Evolutionary conservation across 2,888 invertebrate genomes (phyloP).

Genomic region (Eudasyphora cyanicolor): DNA sequence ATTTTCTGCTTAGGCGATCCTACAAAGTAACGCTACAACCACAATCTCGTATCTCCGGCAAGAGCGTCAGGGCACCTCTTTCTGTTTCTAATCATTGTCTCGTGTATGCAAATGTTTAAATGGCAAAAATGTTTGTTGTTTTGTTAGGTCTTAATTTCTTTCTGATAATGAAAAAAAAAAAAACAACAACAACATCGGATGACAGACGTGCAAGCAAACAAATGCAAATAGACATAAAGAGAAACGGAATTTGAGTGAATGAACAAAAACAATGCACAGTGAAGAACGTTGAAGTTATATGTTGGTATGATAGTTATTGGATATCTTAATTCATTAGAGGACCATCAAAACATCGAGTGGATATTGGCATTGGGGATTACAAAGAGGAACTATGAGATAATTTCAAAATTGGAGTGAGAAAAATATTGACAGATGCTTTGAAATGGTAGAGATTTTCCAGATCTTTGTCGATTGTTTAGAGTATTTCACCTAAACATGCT

Average conservation of each 20-base stretch:
- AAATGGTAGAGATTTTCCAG: no score
- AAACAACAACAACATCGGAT: background rate
- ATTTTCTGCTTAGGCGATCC: background rate
- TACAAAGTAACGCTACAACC: background rate
- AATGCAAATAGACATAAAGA: background rate
- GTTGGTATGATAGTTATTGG: no score
- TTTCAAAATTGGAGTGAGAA: no score
- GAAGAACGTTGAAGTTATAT: background rate
- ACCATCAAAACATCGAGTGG: no score
- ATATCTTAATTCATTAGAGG: no score
- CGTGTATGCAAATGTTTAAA: slow-evolving; percentile 27
- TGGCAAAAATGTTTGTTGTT: background rate
- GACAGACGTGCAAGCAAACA: background rate
- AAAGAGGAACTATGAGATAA: no score
- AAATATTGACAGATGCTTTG: no score
- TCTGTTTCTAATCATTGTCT: background rate
- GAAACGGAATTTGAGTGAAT: background rate
- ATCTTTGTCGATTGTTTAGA: no score
- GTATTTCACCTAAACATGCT: no score
- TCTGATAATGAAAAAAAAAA: background rate
- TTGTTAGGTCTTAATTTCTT: no score
- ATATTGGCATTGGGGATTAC: no score
- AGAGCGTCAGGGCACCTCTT: no score
- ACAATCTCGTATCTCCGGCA: background rate
- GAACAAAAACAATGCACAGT: background rate